Base-by-base conservation (phyloP, 1,140 invertebrate genomes). In the Drosophila ananassae region DNA sequence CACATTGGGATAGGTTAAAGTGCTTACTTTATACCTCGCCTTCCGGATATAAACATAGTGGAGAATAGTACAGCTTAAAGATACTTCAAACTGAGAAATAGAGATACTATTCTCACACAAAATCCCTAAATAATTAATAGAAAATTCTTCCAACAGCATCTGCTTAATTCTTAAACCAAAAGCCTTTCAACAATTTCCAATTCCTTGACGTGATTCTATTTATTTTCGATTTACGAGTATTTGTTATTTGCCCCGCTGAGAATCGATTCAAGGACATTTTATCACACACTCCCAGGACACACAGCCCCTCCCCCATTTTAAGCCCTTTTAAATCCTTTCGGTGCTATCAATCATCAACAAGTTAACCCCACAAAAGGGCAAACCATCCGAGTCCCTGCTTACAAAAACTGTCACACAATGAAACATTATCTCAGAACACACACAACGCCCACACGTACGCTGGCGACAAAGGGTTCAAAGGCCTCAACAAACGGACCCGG, bases 261-360 rank as follows among this genome's bases (percentile, higher is more conserved):
- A 73, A 73, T 73, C 69, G 13, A 51, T 62, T 50, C 48, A 62
- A 73, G 68, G 71, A 73, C 71, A 62, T n/a, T 54, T 32, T 22
- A 28, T 55, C 62, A 22, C 73, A 44, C 50, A 39, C 41, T 13
- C 13, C 41, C n/a, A 44, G 17, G 41, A 12, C 32, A 44, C 17
- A 34, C 37, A 73, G n/a, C 5, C 47, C 17, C 8, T 2, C 34
- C 34, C 3, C 10, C 12, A 2, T 10, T 2, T 34, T 34, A 2
- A 3, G 34, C 34, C 34, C 34, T 12, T 57, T 55, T 63, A 71
- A 76, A 62, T 53, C 50, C 61, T 55, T 46, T 78, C 9, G 21
- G 37, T 60, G 58, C 51, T 57, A 85, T 87, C 82, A 87, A 85
- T 85, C 82, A 85, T 81, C 82, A 87, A 81, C 82, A 77, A 81